Evolutionary conservation across 2,797 vertebrate genomes (phyloP).

Genomic region (Urocyon cinereoargenteus): DNA sequence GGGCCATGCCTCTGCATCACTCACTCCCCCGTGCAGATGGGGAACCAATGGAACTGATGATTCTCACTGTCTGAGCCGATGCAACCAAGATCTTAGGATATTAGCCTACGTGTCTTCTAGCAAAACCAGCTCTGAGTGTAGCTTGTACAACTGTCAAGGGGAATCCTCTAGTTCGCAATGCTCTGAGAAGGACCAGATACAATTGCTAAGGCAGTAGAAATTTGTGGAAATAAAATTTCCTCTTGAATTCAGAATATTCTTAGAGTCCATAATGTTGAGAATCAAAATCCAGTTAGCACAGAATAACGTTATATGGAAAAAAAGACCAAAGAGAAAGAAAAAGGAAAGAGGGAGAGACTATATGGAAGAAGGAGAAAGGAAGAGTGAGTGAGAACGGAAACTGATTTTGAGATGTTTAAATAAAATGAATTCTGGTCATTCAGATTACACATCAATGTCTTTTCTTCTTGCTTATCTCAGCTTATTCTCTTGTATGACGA

Average conservation of each 20-base stretch:
- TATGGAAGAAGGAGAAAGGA: background rate
- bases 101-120: background rate
- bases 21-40: too few species aligned
- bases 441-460: background rate
- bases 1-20: background rate
- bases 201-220: background rate
- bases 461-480: background rate
- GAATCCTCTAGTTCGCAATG: background rate
- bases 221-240: background rate
- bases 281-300: background rate
- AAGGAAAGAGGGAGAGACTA: background rate
- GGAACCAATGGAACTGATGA: background rate
- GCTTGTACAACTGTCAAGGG: background rate
- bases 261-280: background rate
- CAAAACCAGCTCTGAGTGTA: background rate
- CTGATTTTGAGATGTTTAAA: background rate
- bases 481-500: background rate
- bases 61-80: background rate
- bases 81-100: background rate
- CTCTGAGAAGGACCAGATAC: background rate
- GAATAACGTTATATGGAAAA: background rate
- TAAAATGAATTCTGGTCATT: background rate
- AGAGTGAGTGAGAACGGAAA: background rate
- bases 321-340: background rate
- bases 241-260: conserved; percentile 10